Evolutionary conservation across 2,113 vertebrate species (phyloP).

Genomic region (Archocentrus centrarchus): DNA sequence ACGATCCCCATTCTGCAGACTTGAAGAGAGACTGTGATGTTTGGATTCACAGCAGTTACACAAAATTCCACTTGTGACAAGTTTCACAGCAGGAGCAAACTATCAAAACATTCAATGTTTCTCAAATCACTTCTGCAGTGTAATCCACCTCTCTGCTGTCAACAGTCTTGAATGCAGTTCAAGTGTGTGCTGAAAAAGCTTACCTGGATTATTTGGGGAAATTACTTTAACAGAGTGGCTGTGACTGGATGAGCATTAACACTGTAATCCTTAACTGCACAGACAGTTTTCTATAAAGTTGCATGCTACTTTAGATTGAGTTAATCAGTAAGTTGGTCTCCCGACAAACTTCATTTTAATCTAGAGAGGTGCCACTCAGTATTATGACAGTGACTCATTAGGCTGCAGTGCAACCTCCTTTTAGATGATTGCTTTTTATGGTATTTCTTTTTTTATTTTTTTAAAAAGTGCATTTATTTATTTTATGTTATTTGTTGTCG

Average conservation of each 20-base stretch:
- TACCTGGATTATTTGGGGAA: conserved; percentile 29
- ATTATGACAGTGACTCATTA: neutral
- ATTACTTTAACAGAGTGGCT: conserved; percentile 6
- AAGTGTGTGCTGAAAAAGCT: conserved; percentile 21
- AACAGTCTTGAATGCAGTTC: conserved; percentile 25
- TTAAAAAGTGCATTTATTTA: too few species aligned
- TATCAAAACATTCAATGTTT: conserved; percentile 3
- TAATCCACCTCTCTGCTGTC: conserved; percentile 14
- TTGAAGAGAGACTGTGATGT: neutral
- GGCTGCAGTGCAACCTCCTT: too few species aligned
- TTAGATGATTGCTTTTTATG: too few species aligned
- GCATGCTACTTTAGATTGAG: neutral
- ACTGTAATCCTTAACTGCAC: neutral
- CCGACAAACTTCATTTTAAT: neutral
- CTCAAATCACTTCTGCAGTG: conserved; percentile 3
- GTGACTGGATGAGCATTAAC: neutral
- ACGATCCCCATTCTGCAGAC: neutral
- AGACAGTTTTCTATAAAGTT: neutral
- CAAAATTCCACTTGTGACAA: neutral
- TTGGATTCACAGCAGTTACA: conserved; percentile 9
- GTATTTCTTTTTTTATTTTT: too few species aligned
- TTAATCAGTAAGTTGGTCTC: neutral
- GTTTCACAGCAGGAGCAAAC: conserved; percentile 9
- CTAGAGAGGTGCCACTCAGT: neutral
- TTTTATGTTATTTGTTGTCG: too few species aligned